Evolutionary conservation across 2,113 vertebrate genomes (phyloP).

Genomic region (Aleadryas rufinucha): DNA sequence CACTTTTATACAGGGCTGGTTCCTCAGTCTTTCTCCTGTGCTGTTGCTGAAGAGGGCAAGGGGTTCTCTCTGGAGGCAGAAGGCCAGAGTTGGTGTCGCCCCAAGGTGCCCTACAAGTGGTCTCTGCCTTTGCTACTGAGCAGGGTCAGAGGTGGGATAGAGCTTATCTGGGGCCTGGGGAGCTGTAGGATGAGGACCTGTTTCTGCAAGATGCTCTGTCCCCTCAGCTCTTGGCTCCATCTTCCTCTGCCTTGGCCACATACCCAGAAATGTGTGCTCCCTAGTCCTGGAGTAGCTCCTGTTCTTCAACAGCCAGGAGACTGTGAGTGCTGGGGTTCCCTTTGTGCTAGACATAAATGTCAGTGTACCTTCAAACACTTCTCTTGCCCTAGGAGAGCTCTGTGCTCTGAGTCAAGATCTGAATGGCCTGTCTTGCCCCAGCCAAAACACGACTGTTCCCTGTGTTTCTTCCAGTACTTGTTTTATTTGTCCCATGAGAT

Average conservation of each 20-base stretch:
- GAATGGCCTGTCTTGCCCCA: background rate
- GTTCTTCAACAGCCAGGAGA: background rate
- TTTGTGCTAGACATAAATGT: background rate
- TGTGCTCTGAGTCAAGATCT: background rate
- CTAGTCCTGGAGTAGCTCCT: background rate
- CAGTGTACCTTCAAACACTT: background rate
- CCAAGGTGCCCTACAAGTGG: background rate
- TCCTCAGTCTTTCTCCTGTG: background rate
- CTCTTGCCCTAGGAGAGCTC: background rate
- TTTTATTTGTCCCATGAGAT: constrained; percentile 18
- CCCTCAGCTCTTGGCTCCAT: background rate
- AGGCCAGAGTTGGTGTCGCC: background rate
- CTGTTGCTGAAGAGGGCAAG: background rate
- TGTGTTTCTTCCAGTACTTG: constrained; percentile 22
- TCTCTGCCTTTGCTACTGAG: background rate
- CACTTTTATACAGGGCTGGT: background rate
- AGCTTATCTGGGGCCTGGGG: background rate
- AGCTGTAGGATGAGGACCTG: background rate
- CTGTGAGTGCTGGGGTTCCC: background rate
- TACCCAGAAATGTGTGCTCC: background rate
- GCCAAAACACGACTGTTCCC: background rate
- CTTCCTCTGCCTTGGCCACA: background rate
- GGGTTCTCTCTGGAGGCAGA: background rate
- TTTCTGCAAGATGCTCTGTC: background rate
- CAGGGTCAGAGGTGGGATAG: background rate